Conservation (phyloP, 2,113 vertebrate species). For the Baryphthengus martii region DNA sequence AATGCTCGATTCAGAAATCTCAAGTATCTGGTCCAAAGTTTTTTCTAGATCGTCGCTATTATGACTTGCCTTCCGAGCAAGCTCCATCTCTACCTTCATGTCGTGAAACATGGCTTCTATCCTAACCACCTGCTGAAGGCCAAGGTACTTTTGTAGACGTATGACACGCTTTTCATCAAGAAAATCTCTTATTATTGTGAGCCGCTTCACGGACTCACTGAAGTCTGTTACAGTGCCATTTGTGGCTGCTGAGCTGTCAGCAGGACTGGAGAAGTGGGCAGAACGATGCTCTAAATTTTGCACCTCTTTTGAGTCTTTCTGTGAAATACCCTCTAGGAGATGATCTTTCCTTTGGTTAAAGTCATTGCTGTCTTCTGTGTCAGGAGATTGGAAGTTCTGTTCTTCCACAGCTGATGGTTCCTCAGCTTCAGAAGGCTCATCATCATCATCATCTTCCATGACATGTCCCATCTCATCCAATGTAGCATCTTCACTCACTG, state of each 20-base stretch:
- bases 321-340: not conserved
- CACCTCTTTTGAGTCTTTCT: not conserved
- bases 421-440: not conserved
- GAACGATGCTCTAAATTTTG: not conserved
- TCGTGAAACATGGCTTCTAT: conserved; percentile 86
- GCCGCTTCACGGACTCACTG: conserved; percentile 60
- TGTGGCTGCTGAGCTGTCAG: not conserved
- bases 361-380: not conserved
- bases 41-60: conserved; percentile 74
- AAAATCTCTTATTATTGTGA: conserved; percentile 79
- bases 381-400: not conserved
- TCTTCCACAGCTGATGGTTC: not conserved
- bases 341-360: not conserved
- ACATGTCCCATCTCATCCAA: not conserved
- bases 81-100: conserved; percentile 80
- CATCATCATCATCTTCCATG: not conserved
- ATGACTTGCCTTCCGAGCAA: conserved; percentile 55
- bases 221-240: conserved; percentile 53
- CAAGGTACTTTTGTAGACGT: conserved; percentile 78
- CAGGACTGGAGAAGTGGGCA: not conserved
- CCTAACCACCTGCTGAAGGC: conserved; percentile 71
- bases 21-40: conserved; percentile 83
- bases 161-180: conserved; percentile 76
- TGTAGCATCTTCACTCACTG: not conserved
- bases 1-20: conserved; percentile 81